Evolutionary conservation across 2,113 vertebrate species (phyloP).

Genomic region (Fregetta grallaria): DNA sequence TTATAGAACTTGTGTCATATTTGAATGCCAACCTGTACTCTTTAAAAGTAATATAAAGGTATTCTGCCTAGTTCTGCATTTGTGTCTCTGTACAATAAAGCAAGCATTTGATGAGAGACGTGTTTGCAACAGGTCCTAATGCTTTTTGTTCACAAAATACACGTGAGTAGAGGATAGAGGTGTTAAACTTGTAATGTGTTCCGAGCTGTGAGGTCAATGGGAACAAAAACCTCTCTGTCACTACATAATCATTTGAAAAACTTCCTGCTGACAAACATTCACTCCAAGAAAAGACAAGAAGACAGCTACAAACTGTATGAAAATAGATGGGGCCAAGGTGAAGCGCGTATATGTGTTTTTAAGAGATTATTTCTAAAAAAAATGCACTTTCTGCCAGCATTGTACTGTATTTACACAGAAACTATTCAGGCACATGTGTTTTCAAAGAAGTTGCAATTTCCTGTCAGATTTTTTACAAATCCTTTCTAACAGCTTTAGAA

Average conservation of each 20-base stretch:
- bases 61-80: neutral
- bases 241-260: neutral
- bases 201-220: neutral
- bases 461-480: constrained; percentile 64
- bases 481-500: constrained; percentile 40
- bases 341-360: neutral
- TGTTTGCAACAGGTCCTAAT: neutral
- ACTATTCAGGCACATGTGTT: constrained; percentile 53
- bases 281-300: neutral
- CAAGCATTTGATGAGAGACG: neutral
- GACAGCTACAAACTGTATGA: neutral
- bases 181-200: neutral
- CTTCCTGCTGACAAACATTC: neutral
- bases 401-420: constrained; percentile 58
- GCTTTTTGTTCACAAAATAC: neutral
- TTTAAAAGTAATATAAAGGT: neutral
- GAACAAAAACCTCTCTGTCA: neutral
- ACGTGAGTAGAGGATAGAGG: neutral
- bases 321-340: neutral
- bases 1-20: neutral
- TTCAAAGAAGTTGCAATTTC: constrained; percentile 71
- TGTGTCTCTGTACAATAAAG: neutral
- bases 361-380: constrained; percentile 10
- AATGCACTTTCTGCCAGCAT: neutral
- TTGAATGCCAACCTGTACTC: neutral